phyloP scores from a whole-genome alignment of 2,888 invertebrate genomes.

The Papilio elwesi region DNA sequence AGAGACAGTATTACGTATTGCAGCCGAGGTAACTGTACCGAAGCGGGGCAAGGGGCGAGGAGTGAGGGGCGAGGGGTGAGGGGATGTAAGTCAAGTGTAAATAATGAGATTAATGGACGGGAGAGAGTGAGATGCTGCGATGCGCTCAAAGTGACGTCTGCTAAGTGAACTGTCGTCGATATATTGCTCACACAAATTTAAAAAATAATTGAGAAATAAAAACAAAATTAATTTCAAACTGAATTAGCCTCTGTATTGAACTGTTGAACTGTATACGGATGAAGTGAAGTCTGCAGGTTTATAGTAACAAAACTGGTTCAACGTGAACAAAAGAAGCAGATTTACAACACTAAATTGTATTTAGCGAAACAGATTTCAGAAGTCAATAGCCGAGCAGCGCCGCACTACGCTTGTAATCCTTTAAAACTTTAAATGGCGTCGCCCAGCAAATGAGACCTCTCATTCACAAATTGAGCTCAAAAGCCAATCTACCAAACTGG shows the following conservation, averaged over 20 bases:
- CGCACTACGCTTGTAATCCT: slow-evolving; percentile 52
- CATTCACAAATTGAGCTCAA: slow-evolving; percentile 82
- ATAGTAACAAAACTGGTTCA: not conserved
- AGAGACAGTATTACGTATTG: slow-evolving; percentile 4
- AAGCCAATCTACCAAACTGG: slow-evolving; percentile 65
- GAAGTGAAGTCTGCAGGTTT: not conserved
- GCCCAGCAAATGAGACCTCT: slow-evolving; percentile 66
- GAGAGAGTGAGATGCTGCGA: slow-evolving; percentile 55
- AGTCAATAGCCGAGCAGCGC: not conserved
- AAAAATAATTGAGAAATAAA: too few relatives aligned
- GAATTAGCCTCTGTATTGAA: too few relatives aligned
- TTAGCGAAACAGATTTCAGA: slow-evolving; percentile 17
- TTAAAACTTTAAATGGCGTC: slow-evolving; percentile 67
- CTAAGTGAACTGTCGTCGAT: slow-evolving; percentile 4
- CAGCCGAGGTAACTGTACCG: slow-evolving; percentile 7
- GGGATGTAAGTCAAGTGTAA: slow-evolving; percentile 63
- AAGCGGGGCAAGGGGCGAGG: slow-evolving; percentile 27
- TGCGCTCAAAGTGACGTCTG: slow-evolving; percentile 43
- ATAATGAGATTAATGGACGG: slow-evolving; percentile 71
- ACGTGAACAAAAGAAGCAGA: not conserved
- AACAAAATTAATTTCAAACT: too few relatives aligned
- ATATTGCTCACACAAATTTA: not conserved
- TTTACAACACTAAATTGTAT: slow-evolving; percentile 16
- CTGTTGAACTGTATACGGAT: too few relatives aligned
- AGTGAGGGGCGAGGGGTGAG: slow-evolving; percentile 17